Conservation (phyloP, 2,797 vertebrate species). For the Lithobates sylvaticus region DNA sequence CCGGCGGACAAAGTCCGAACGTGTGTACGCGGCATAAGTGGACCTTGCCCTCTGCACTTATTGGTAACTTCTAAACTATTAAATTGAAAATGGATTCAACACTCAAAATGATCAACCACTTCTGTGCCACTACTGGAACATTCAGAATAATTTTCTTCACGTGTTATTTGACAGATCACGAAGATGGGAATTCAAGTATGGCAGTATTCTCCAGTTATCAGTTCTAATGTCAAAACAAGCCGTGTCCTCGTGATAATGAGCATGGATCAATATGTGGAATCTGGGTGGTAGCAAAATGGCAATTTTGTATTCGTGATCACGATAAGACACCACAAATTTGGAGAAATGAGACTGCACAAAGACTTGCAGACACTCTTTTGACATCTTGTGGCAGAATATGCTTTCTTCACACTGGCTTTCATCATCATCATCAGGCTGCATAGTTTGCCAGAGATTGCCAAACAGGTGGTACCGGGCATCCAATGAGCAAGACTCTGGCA, state of each 20-base stretch:
- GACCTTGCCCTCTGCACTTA: background rate
- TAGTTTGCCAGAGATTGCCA: slow-evolving; percentile 77
- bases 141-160: background rate
- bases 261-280: slow-evolving; percentile 79
- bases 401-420: slow-evolving; percentile 68
- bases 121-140: background rate
- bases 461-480: slow-evolving; percentile 71
- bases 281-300: slow-evolving; percentile 81
- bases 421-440: slow-evolving; percentile 66
- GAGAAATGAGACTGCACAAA: slow-evolving; percentile 77
- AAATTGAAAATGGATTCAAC: background rate
- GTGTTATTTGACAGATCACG: slow-evolving; percentile 39
- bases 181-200: slow-evolving; percentile 79
- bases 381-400: slow-evolving; percentile 81
- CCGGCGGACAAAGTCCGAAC: too few relatives aligned
- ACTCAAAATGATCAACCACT: background rate
- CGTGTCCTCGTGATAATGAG: slow-evolving; percentile 71
- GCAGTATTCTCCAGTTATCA: slow-evolving; percentile 84
- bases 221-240: slow-evolving; percentile 79
- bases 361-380: slow-evolving; percentile 64
- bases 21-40: too few relatives aligned
- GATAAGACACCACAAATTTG: slow-evolving; percentile 72
- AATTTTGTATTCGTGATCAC: slow-evolving; percentile 69
- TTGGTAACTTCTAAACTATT: background rate
- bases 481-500: slow-evolving; percentile 62